Evolutionary conservation across 1,140 invertebrate genomes (phyloP).

Genomic region (Mycetomoellerius zeteki): DNA sequence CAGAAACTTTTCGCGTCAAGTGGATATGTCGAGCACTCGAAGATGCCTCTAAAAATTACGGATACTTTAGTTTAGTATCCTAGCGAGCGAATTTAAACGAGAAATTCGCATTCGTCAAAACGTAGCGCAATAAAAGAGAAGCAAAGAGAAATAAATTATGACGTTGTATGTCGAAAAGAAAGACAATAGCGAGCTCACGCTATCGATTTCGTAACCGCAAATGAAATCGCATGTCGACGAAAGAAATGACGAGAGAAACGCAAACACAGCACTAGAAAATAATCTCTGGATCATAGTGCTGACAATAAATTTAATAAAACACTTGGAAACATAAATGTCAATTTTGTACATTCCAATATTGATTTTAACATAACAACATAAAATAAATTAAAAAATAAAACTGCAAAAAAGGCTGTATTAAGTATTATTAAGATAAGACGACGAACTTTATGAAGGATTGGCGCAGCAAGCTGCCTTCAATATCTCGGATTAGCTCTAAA

Average conservation of each 20-base stretch:
- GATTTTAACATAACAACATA: constrained; percentile 30
- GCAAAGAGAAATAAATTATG: constrained; percentile 36
- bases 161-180: background rate
- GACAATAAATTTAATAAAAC: constrained; percentile 26
- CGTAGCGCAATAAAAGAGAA: constrained; percentile 30
- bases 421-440: constrained; percentile 7
- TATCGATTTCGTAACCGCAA: constrained; percentile 55
- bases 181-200: background rate
- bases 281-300: background rate
- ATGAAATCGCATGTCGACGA: constrained; percentile 34
- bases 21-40: constrained; percentile 71
- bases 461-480: constrained; percentile 6
- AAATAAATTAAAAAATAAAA: constrained; percentile 7
- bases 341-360: background rate
- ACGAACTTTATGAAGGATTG: constrained; percentile 19
- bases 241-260: constrained; percentile 33
- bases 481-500: constrained; percentile 46
- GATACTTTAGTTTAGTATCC: constrained; percentile 57
- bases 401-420: background rate
- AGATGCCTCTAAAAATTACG: constrained; percentile 70
- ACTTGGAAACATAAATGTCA: background rate
- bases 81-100: constrained; percentile 30
- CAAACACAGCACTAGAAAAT: background rate
- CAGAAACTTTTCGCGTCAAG: constrained; percentile 64
- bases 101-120: constrained; percentile 48